A percentile compares a stretch with the other conserved stretches of the same genome.
Conservation (phyloP, 2,113 vertebrate species). For the Entelurus aequoreus region DNA sequence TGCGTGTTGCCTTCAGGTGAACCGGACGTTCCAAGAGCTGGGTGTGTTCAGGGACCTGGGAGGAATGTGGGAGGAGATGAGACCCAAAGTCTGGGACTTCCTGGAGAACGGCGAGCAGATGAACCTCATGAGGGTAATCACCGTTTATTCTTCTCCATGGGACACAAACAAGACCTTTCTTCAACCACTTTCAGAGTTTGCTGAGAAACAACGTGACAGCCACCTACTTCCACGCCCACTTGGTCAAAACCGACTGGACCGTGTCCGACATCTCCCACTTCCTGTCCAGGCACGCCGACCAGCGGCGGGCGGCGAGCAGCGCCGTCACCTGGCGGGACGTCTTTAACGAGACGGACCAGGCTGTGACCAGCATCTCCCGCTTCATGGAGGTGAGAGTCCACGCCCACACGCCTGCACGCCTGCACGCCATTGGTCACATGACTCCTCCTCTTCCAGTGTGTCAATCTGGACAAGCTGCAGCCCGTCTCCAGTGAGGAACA, state of each 20-base stretch:
- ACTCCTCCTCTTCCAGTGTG: constrained; percentile 72
- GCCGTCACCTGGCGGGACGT: constrained; percentile 86
- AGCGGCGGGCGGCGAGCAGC: constrained; percentile 48
- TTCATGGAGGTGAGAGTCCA: constrained; percentile 87
- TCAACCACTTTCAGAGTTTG: constrained; percentile 67
- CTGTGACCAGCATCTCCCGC: constrained; percentile 84
- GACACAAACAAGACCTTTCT: neutral
- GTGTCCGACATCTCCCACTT: constrained; percentile 77
- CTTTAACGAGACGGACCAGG: constrained; percentile 90
- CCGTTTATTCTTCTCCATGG: too few relatives aligned
- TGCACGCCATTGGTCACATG: neutral
- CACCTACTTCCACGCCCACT: constrained; percentile 68
- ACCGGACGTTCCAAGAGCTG: constrained; percentile 94
- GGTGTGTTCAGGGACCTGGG: constrained; percentile 87
- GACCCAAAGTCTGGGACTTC: constrained; percentile 87
- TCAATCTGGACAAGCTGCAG: constrained; percentile 93
- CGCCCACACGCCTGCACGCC: too few relatives aligned
- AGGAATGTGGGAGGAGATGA: constrained; percentile 92
- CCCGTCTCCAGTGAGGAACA: constrained; percentile 81
- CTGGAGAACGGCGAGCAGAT: constrained; percentile 90
- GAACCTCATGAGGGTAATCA: constrained; percentile 83
- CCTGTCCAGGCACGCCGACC: constrained; percentile 76
- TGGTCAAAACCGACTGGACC: constrained; percentile 80
- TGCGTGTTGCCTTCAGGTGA: constrained; percentile 75
- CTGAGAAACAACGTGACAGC: constrained; percentile 76